Base-by-base conservation (phyloP, 2,797 vertebrate genomes). In the Dallia pectoralis region DNA sequence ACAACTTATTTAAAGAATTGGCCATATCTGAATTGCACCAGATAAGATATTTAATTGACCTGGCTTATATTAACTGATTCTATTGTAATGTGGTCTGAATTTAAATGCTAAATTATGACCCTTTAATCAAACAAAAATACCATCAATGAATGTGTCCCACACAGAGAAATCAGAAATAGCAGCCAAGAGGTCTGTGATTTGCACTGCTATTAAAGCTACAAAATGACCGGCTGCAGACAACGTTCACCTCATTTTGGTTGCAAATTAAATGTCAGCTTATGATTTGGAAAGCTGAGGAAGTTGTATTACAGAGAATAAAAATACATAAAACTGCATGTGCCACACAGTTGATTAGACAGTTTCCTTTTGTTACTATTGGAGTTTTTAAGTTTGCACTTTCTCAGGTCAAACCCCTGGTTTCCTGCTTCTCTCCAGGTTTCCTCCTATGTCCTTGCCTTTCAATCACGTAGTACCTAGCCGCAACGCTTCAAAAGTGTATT, bases 241-340 rank as follows among this genome's bases (percentile, higher is more conserved):
- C 86, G 82, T 90, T 92, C 86, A 89, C 81, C 85, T 88, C 88
- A 91, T 90, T 92, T 86, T 80, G 79, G 83, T 85, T 85, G 83
- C 82, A 91, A 92, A 92, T 92, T 82, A 91, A 92, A 91, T 84
- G 89, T 88, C 86, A 70, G 74, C 82, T 83, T 18, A 77, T 85
- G 82, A 76, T 86, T 81, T 81, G 27, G 78, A 84, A 84, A 78
- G 71, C 74, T 66, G 74, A 83, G 83, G 72, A 74, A 72, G 75
- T 78, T 64, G 48, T 77, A 59, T 48, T 15, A 44, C 62, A 6
- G 47, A 72, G 86, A 87, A 90, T 87, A 84, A 67, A 76, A 86
- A 82, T 78, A 53, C n/a, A 40, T 66, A 36, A 18, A 40, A 33
- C 30, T n/a, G 30, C 53, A 56, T 44, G 40, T 19, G 53, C 30